These are phyloP conservation scores for Acanthosepion lycidas DNA, from an alignment of 2,888 invertebrate species.

Conservation along the genomic window DNA sequence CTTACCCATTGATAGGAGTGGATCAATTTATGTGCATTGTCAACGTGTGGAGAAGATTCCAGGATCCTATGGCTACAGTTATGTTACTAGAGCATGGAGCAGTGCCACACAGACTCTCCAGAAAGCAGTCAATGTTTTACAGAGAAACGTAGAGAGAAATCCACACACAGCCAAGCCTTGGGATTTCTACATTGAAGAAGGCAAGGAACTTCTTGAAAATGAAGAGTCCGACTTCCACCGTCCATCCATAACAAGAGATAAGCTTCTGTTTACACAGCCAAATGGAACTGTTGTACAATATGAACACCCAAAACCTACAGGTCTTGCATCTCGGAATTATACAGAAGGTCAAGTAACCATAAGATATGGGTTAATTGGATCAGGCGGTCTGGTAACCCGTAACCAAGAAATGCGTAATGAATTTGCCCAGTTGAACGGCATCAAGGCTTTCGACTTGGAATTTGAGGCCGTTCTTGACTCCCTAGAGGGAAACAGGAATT, in stretches of 20 bases:
- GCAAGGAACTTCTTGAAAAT: slow-evolving; percentile 78
- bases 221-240: slow-evolving; percentile 73
- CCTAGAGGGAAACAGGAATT: slow-evolving; percentile 76
- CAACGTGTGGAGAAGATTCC: slow-evolving; percentile 75
- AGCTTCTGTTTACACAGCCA: slow-evolving; percentile 59
- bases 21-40: slow-evolving; percentile 85
- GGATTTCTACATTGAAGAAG: slow-evolving; percentile 85
- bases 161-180: slow-evolving; percentile 78
- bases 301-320: slow-evolving; percentile 56
- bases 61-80: slow-evolving; percentile 65
- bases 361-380: slow-evolving; percentile 85
- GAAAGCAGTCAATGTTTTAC: slow-evolving; percentile 58
- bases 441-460: slow-evolving; percentile 93
- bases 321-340: slow-evolving; percentile 63
- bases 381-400: slow-evolving; percentile 86
- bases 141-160: slow-evolving; percentile 56
- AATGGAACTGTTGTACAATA: slow-evolving; percentile 58
- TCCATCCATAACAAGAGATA: slow-evolving; percentile 65
- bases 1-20: slow-evolving; percentile 59
- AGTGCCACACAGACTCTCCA: slow-evolving; percentile 60
- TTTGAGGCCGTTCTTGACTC: slow-evolving; percentile 96
- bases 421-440: slow-evolving; percentile 87
- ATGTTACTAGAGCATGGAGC: slow-evolving; percentile 62
- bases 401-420: slow-evolving; percentile 88
- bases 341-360: slow-evolving; percentile 76